Conservation (phyloP, 1,140 invertebrate species). For the Musca vetustissima region DNA sequence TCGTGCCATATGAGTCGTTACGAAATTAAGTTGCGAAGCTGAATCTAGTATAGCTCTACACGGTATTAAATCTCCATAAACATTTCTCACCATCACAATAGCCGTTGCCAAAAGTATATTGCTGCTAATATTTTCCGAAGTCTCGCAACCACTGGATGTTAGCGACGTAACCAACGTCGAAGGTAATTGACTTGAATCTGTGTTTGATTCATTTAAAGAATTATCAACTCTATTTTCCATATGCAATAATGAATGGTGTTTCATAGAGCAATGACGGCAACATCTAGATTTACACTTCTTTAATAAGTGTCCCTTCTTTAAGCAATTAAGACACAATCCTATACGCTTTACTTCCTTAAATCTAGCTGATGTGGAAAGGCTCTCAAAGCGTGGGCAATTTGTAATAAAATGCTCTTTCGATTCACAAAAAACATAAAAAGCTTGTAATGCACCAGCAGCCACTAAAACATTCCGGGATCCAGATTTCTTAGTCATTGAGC, state of each 20-base stretch:
- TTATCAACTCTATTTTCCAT: background rate
- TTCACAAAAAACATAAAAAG: constrained; percentile 11
- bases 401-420: constrained; percentile 22
- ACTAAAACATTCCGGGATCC: background rate
- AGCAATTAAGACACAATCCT: constrained; percentile 16
- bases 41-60: constrained; percentile 23
- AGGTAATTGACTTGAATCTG: background rate
- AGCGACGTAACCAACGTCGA: no score
- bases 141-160: no score
- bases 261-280: constrained; percentile 8
- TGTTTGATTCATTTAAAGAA: background rate
- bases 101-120: constrained; percentile 26
- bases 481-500: background rate
- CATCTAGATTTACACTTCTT: constrained; percentile 12
- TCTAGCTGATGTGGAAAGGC: background rate
- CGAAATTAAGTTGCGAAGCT: constrained; percentile 22
- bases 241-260: constrained; percentile 22
- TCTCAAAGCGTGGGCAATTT: constrained; percentile 7
- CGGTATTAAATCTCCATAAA: background rate
- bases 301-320: constrained; percentile 3
- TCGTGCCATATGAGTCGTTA: background rate
- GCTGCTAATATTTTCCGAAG: background rate
- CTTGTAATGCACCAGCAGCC: background rate
- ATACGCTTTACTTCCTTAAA: constrained; percentile 9
- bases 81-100: constrained; percentile 13